These are phyloP conservation scores for Heliconius aoede DNA, from an alignment of 2,888 invertebrate species.

Conservation along the genomic window DNA sequence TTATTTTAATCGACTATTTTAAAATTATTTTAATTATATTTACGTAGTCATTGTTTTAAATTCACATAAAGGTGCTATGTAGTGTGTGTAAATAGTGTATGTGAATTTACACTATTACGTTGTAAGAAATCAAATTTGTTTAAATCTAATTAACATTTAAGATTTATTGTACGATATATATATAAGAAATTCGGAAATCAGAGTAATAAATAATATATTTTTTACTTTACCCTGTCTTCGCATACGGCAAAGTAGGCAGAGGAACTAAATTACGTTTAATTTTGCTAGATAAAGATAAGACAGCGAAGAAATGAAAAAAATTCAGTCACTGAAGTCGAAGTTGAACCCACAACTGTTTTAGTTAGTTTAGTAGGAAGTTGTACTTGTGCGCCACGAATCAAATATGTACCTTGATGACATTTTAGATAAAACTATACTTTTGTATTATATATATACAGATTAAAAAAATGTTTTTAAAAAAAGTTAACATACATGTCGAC, in stretches of 20 bases:
- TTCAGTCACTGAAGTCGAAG: neutral
- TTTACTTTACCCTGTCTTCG: neutral
- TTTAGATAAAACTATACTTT: too few species aligned
- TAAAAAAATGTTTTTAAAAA: neutral
- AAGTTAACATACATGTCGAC: neutral
- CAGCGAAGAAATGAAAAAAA: neutral
- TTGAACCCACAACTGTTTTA: neutral
- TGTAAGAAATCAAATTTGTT: neutral
- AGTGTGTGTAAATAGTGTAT: neutral
- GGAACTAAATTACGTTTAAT: too few species aligned
- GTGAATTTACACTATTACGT: neutral
- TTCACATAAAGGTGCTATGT: neutral
- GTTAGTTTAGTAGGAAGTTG: neutral
- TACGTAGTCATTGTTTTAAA: neutral
- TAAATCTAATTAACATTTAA: neutral
- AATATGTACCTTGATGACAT: too few species aligned
- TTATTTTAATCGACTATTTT: neutral
- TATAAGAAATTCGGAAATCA: neutral
- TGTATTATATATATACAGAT: neutral
- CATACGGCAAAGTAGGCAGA: too few species aligned
- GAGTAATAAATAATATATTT: neutral
- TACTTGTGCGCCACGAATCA: too few species aligned
- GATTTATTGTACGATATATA: neutral
- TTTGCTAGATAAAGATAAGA: too few species aligned
- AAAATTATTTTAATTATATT: neutral